These are phyloP conservation scores for Fringilla coelebs DNA, from an alignment of 2,797 vertebrate species.

Conservation along the genomic window DNA sequence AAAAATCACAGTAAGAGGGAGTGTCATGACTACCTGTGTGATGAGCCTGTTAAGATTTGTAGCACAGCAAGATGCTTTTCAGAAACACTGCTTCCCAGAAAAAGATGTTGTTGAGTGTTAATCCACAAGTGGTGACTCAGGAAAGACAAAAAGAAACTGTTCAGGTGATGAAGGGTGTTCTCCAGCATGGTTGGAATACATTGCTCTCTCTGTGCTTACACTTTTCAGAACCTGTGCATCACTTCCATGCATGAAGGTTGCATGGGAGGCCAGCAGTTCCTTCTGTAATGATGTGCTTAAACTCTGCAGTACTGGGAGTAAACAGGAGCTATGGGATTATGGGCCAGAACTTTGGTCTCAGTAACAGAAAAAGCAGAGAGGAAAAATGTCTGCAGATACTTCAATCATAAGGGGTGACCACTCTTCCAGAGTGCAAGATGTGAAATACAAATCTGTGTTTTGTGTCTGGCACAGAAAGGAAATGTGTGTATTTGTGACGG, in stretches of 20 bases:
- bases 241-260: neutral
- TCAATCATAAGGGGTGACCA: neutral
- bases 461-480: no score
- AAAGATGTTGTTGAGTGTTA: neutral
- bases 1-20: neutral
- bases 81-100: neutral
- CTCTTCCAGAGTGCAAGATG: neutral
- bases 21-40: neutral
- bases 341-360: neutral
- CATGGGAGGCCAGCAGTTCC: neutral
- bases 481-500: no score
- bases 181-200: accelerated
- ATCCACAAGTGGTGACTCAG: neutral
- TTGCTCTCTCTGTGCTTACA: neutral
- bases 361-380: neutral
- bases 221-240: neutral
- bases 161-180: neutral
- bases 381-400: neutral
- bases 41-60: neutral
- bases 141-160: neutral
- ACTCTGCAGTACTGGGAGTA: neutral
- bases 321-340: neutral
- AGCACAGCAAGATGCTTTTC: neutral
- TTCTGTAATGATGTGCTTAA: neutral
- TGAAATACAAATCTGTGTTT: no score